These are phyloP conservation scores for Pachyrhynchus sulphureomaculatus DNA, from an alignment of 1,140 invertebrate genomes.

Conservation along the genomic window DNA sequence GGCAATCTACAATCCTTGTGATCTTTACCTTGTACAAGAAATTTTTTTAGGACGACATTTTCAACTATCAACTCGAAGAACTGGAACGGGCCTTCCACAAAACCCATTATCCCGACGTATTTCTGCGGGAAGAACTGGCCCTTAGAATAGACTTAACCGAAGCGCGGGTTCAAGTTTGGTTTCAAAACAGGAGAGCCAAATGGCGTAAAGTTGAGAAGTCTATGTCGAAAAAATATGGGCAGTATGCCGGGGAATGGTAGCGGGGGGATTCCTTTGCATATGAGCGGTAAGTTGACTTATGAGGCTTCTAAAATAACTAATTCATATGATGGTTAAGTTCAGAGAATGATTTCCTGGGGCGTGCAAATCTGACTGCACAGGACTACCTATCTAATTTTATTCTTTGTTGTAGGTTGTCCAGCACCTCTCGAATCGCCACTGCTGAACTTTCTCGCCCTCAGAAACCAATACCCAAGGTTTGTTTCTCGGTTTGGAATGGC, in stretches of 20 bases:
- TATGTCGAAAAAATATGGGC: conserved; percentile 27
- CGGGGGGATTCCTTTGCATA: conserved; percentile 4
- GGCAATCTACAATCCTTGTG: conserved; percentile 3
- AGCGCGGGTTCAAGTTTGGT: conserved; percentile 91
- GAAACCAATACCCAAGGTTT: conserved; percentile 31
- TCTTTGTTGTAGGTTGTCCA: conserved; percentile 32
- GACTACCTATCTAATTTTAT: too few relatives aligned
- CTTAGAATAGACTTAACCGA: conserved; percentile 89
- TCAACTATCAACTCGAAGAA: conserved; percentile 90
- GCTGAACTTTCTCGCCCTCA: conserved; percentile 33
- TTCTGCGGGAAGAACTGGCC: conserved; percentile 87
- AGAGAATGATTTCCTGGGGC: too few relatives aligned
- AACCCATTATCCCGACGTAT: conserved; percentile 94
- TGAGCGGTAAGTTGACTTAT: conserved; percentile 1
- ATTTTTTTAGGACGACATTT: conserved; percentile 77
- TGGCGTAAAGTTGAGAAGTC: conserved; percentile 73
- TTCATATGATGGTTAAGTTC: too few relatives aligned
- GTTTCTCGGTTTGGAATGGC: conserved; percentile 47
- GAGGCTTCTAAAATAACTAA: too few relatives aligned
- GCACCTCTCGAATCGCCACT: conserved; percentile 38
- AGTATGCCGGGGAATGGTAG: neutral
- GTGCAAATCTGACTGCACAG: too few relatives aligned
- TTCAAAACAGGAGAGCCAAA: conserved; percentile 80
- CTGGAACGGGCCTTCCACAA: conserved; percentile 93
- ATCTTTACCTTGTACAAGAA: too few relatives aligned